Conservation (phyloP, 2,888 invertebrate species). For the Philhelius pedissequus region DNA sequence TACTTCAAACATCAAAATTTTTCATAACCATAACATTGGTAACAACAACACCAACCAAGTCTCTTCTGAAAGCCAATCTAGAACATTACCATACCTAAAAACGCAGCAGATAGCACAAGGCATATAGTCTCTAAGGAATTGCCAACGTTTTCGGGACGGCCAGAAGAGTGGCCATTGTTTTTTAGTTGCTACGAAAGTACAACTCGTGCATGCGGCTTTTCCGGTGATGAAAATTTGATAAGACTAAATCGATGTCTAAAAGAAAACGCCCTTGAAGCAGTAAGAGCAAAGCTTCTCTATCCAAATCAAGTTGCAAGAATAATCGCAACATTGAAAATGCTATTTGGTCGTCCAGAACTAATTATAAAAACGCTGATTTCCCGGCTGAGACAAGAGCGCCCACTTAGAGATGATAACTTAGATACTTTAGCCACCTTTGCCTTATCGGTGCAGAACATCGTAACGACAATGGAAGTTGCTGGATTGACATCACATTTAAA, state of each 20-base stretch:
- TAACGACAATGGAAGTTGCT: slow-evolving; percentile 46
- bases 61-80: background rate
- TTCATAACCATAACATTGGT: background rate
- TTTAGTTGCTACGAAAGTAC: slow-evolving; percentile 7
- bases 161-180: slow-evolving; percentile 32
- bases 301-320: background rate
- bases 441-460: slow-evolving; percentile 44
- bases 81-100: background rate
- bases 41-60: background rate
- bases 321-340: background rate
- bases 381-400: background rate
- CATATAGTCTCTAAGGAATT: slow-evolving; percentile 5
- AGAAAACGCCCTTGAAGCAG: slow-evolving; percentile 12
- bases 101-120: background rate
- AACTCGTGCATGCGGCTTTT: slow-evolving; percentile 5
- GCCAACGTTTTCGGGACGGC: slow-evolving; percentile 10
- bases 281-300: background rate
- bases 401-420: background rate
- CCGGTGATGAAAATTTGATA: slow-evolving; percentile 7
- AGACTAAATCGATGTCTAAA: background rate
- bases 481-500: slow-evolving; percentile 34
- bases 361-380: background rate
- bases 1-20: background rate
- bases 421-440: slow-evolving; percentile 9
- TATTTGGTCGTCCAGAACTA: slow-evolving; percentile 12